Percentiles rank a stretch among this genome's conserved stretches.
Evolutionary conservation across 2,797 vertebrate genomes (phyloP).

Genomic region (Vespertilio murinus): DNA sequence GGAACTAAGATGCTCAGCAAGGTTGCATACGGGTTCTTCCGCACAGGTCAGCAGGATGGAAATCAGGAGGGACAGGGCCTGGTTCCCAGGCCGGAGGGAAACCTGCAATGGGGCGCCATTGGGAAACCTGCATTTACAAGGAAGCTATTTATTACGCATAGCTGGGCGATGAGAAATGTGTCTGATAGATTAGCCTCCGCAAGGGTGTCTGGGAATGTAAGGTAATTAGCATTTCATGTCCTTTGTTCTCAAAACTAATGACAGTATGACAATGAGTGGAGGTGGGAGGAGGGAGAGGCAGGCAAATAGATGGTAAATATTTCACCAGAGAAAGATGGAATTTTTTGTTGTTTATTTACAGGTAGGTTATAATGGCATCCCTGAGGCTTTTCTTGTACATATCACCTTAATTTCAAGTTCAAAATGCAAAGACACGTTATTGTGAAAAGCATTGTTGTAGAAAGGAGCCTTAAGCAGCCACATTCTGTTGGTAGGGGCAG

Average conservation of each 20-base stretch:
- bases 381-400: not conserved
- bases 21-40: not conserved
- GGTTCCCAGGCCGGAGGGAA: conserved; percentile 52
- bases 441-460: not conserved
- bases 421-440: not conserved
- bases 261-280: not conserved
- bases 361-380: not conserved
- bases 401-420: conserved; percentile 1
- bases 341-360: conserved; percentile 23
- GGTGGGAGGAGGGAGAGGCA: not conserved
- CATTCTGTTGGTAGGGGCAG: not conserved
- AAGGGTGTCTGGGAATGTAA: conserved; percentile 64
- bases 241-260: conserved; percentile 70
- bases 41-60: conserved; percentile 37
- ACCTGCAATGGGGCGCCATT: conserved; percentile 8
- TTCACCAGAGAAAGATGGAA: conserved; percentile 15
- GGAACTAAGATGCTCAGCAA: not conserved
- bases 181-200: conserved; percentile 35
- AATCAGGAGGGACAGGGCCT: conserved; percentile 31
- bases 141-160: conserved; percentile 56
- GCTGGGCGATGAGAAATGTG: conserved; percentile 46
- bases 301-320: not conserved
- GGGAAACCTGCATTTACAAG: conserved; percentile 61
- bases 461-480: not conserved
- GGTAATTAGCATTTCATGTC: conserved; percentile 53